Percentiles rank a stretch among this genome's conserved stretches.
These are phyloP conservation scores for Drosophila sproati DNA, from an alignment of 1,140 invertebrate genomes.

Conservation along the genomic window DNA sequence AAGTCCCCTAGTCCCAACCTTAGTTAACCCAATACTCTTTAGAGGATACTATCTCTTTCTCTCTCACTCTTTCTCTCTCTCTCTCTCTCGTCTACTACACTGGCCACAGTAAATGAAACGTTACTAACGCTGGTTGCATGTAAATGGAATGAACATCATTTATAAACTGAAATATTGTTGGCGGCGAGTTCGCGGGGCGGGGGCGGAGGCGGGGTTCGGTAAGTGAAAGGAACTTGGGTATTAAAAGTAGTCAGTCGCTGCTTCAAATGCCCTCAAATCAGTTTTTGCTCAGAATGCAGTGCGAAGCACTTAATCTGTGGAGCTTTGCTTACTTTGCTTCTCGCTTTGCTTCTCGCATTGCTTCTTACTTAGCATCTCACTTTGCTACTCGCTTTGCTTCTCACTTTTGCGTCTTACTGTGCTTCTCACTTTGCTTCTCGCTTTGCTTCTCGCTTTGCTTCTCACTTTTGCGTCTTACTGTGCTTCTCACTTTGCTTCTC, in stretches of 20 bases:
- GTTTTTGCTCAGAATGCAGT: neutral
- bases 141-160: constrained; percentile 38
- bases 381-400: neutral
- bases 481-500: neutral
- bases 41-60: neutral
- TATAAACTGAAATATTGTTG: constrained; percentile 27
- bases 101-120: constrained; percentile 18
- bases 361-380: too few species aligned
- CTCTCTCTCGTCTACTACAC: neutral
- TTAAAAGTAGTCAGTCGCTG: neutral
- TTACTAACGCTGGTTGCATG: constrained; percentile 27
- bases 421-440: too few species aligned
- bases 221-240: neutral
- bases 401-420: neutral
- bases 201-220: neutral
- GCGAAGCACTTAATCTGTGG: neutral
- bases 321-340: neutral
- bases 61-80: neutral
- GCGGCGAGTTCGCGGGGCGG: neutral
- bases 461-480: too few species aligned
- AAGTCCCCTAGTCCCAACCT: neutral
- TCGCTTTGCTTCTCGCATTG: neutral
- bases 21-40: constrained; percentile 1
- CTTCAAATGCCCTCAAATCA: constrained; percentile 6
- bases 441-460: neutral